A percentile compares a stretch with the other conserved stretches of the same genome.
phyloP scores from a whole-genome alignment of 2,888 invertebrate genomes.

The Drosophila recens region DNA sequence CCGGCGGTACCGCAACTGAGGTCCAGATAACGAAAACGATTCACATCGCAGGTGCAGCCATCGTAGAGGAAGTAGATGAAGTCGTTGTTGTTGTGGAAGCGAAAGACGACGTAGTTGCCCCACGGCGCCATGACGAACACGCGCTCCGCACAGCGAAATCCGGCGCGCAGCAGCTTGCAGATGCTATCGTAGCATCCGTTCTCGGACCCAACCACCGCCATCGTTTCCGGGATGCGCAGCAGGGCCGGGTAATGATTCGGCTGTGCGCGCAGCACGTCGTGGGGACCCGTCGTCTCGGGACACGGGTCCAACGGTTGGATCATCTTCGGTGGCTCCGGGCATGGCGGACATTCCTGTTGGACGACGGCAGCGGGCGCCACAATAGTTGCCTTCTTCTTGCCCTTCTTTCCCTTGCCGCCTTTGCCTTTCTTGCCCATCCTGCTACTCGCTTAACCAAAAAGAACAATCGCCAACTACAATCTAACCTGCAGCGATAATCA shows the following conservation, averaged over 20 bases:
- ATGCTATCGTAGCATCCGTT: slow-evolving; percentile 80
- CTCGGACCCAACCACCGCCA: slow-evolving; percentile 80
- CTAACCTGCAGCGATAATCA: neutral
- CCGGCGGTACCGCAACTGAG: slow-evolving; percentile 81
- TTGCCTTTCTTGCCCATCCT: slow-evolving; percentile 65
- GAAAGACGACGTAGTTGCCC: slow-evolving; percentile 83
- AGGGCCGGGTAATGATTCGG: slow-evolving; percentile 82
- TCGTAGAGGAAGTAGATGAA: slow-evolving; percentile 80
- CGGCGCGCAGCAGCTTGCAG: slow-evolving; percentile 68
- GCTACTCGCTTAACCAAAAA: slow-evolving; percentile 14
- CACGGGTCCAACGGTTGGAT: slow-evolving; percentile 68
- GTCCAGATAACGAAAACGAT: slow-evolving; percentile 79
- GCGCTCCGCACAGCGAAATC: slow-evolving; percentile 79
- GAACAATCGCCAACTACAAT: slow-evolving; percentile 7
- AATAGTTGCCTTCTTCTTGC: slow-evolving; percentile 38
- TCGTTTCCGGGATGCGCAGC: slow-evolving; percentile 69
- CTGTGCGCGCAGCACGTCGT: slow-evolving; percentile 67
- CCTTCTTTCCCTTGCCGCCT: slow-evolving; percentile 59
- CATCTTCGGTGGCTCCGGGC: slow-evolving; percentile 62
- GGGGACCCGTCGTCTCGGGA: slow-evolving; percentile 65
- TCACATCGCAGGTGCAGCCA: slow-evolving; percentile 83
- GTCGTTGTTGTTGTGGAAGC: slow-evolving; percentile 63
- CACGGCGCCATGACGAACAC: slow-evolving; percentile 83
- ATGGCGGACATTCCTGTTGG: slow-evolving; percentile 52
- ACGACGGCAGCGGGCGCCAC: slow-evolving; percentile 22